Conservation (phyloP, 2,113 vertebrate genomes). For the Rousettus leschenaultii region DNA sequence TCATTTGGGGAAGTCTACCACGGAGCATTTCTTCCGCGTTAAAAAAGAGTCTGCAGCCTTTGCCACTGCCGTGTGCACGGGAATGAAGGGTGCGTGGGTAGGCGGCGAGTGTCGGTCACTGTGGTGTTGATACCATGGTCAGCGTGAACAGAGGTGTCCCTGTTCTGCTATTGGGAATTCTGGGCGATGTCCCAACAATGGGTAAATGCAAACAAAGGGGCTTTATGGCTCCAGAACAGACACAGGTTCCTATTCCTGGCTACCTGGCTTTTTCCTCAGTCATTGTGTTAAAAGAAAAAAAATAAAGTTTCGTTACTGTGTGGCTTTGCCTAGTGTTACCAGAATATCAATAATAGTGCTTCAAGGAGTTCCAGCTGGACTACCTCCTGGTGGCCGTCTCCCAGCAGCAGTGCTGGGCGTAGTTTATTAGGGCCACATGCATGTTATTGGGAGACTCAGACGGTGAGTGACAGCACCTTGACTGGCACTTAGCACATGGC, state of each 20-base stretch:
- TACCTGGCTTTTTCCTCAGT: neutral
- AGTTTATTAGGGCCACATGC: neutral
- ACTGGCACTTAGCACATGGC: fast-evolving
- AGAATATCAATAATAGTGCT: neutral
- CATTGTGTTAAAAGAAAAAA: neutral
- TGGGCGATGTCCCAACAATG: neutral
- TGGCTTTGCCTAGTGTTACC: neutral
- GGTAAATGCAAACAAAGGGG: neutral
- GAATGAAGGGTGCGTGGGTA: neutral
- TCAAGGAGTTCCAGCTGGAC: neutral
- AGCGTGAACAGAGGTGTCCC: neutral
- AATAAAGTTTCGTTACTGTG: neutral
- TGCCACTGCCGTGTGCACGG: fast-evolving
- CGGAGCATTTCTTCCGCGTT: neutral
- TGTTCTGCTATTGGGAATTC: neutral
- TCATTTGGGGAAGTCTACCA: neutral
- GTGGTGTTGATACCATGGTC: neutral
- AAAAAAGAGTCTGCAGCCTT: no score
- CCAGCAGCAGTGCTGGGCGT: neutral
- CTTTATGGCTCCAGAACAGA: fast-evolving
- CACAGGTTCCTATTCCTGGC: neutral
- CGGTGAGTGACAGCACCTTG: fast-evolving
- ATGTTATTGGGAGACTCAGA: neutral
- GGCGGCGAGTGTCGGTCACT: neutral
- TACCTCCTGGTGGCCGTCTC: neutral